A percentile compares a stretch with the other conserved stretches of the same genome.
Conservation (phyloP, 1,140 invertebrate species). For the Orussus abietinus region DNA sequence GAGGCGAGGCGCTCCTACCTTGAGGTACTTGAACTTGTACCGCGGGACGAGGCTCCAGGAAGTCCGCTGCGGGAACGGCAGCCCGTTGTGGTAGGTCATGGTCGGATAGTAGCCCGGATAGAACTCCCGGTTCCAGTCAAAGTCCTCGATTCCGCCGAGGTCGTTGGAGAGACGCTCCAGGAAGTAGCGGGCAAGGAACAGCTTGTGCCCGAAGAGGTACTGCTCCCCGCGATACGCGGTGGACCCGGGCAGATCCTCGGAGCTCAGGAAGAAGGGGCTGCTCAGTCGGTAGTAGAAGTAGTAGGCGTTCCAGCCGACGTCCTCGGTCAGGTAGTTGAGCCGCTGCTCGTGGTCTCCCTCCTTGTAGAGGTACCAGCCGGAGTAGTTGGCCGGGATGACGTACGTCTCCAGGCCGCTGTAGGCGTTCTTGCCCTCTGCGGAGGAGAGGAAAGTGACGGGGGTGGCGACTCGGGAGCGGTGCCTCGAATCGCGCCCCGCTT, state of each 20-base stretch:
- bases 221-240: constrained; percentile 29
- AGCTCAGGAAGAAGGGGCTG: constrained; percentile 53
- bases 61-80: constrained; percentile 32
- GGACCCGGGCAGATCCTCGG: constrained; percentile 31
- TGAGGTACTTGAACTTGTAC: constrained; percentile 29
- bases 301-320: constrained; percentile 65
- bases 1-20: too few species aligned
- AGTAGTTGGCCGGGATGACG: constrained; percentile 55
- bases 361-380: constrained; percentile 46
- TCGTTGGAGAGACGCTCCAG: constrained; percentile 37
- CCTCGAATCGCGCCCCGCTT: constrained; percentile 8
- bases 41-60: constrained; percentile 25
- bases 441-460: neutral
- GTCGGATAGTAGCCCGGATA: constrained; percentile 33
- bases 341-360: constrained; percentile 52
- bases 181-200: constrained; percentile 37
- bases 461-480: neutral
- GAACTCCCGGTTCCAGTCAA: constrained; percentile 35
- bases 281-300: constrained; percentile 57
- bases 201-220: constrained; percentile 39
- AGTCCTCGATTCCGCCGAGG: constrained; percentile 33
- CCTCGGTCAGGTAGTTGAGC: constrained; percentile 65
- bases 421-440: constrained; percentile 12
- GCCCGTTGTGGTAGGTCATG: constrained; percentile 32
- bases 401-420: constrained; percentile 17